Conservation (phyloP, 2,888 invertebrate genomes). For the Eristalis intricaria region DNA sequence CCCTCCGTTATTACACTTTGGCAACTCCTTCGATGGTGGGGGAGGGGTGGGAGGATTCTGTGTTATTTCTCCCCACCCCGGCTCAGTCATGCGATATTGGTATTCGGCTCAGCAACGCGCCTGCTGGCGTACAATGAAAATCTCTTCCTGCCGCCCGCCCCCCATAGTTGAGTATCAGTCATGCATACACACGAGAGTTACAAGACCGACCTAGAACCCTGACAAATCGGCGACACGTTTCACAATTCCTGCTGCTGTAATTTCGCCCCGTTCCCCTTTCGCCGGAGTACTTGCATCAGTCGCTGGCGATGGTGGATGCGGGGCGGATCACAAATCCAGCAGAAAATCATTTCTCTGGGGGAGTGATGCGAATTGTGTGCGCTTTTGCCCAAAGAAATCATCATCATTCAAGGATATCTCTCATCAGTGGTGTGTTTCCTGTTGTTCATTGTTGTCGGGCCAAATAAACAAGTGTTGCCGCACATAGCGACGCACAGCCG, state of each 20-base stretch:
- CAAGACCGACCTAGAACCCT: conserved; percentile 8
- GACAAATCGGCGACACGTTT: conserved; percentile 24
- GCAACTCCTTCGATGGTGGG: neutral
- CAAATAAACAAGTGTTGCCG: neutral
- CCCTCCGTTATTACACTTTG: neutral
- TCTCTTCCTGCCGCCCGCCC: neutral
- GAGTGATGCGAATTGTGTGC: neutral
- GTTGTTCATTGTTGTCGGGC: conserved; percentile 21
- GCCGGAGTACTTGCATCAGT: neutral
- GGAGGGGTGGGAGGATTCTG: neutral
- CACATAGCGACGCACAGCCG: neutral
- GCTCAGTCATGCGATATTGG: neutral
- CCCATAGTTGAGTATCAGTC: neutral
- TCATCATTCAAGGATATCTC: conserved; percentile 34
- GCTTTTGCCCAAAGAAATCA: conserved; percentile 3
- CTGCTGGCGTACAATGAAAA: neutral
- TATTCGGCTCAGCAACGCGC: neutral
- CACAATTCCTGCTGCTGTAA: neutral
- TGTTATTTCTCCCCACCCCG: neutral
- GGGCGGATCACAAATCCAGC: conserved; percentile 22
- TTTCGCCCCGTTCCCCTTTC: neutral
- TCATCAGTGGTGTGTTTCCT: conserved; percentile 14
- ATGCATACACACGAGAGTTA: conserved; percentile 4
- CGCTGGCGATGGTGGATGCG: neutral
- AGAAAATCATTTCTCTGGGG: conserved; percentile 2